phyloP scores from a whole-genome alignment of 2,888 invertebrate genomes.

The Trachelus stipa region DNA sequence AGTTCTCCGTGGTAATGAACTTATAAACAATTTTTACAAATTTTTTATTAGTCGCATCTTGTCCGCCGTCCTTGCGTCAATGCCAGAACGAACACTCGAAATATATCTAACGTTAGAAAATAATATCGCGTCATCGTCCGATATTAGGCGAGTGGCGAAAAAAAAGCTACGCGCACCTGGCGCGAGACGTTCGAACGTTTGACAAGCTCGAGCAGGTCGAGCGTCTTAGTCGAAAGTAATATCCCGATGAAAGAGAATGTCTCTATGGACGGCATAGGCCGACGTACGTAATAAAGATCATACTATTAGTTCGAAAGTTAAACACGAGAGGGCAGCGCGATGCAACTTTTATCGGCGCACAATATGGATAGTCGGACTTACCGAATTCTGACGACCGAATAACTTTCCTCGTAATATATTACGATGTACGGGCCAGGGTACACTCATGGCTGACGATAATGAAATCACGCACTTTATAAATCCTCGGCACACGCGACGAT shows the following conservation, averaged over 20 bases:
- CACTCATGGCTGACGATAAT: conserved; percentile 64
- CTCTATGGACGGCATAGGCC: neutral
- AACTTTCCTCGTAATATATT: conserved; percentile 68
- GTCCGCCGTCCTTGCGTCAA: neutral
- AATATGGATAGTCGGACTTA: conserved; percentile 26
- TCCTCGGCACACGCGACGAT: neutral
- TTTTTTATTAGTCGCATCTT: neutral
- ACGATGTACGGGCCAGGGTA: conserved; percentile 81
- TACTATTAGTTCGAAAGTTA: neutral
- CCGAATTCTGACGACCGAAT: conserved; percentile 54
- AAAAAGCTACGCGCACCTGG: neutral
- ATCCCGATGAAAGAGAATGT: neutral
- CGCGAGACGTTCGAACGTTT: neutral
- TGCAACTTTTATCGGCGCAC: neutral
- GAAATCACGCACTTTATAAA: neutral
- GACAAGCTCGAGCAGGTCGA: neutral
- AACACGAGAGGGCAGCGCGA: neutral
- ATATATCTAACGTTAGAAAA: neutral
- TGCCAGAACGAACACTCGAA: neutral
- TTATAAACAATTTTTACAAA: no score
- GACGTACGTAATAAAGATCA: neutral
- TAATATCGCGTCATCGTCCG: neutral
- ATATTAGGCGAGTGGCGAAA: neutral
- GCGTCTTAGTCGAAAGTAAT: neutral
- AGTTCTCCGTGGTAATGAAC: no score